Conservation (phyloP, 2,888 invertebrate species). For the Drosophila antonietae region DNA sequence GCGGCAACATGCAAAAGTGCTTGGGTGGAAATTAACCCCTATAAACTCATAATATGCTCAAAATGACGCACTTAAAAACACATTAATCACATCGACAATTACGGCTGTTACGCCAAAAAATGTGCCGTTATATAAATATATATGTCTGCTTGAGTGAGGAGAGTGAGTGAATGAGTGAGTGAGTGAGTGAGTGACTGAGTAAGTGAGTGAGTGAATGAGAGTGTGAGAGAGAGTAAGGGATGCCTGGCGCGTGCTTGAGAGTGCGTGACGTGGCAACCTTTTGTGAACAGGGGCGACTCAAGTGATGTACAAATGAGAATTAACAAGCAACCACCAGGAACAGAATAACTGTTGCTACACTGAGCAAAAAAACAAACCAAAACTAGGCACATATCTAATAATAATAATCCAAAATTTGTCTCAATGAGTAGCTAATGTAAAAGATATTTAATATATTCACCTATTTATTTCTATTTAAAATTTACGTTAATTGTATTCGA, state of each 20-base stretch:
- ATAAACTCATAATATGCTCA: slow-evolving; percentile 79
- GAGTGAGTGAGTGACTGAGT: neutral
- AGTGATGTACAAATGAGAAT: slow-evolving; percentile 56
- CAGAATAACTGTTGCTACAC: slow-evolving; percentile 35
- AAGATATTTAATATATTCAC: neutral
- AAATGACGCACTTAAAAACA: slow-evolving; percentile 81
- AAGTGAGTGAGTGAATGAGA: neutral
- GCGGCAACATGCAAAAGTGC: slow-evolving; percentile 69
- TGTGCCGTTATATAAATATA: slow-evolving; percentile 16
- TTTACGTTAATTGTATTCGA: too few relatives aligned
- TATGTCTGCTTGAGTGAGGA: neutral
- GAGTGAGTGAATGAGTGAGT: neutral
- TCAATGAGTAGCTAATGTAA: too few relatives aligned
- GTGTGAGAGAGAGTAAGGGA: slow-evolving; percentile 22
- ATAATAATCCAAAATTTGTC: neutral
- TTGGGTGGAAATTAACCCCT: slow-evolving; percentile 77
- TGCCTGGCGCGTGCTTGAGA: slow-evolving; percentile 65
- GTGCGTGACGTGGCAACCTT: slow-evolving; percentile 66
- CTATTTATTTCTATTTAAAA: neutral
- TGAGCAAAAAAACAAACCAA: slow-evolving; percentile 14
- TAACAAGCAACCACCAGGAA: slow-evolving; percentile 50
- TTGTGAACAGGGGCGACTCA: slow-evolving; percentile 39
- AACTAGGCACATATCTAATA: neutral
- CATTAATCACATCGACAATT: slow-evolving; percentile 81
- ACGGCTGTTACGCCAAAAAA: slow-evolving; percentile 62